Evolutionary conservation across 2,888 invertebrate species (phyloP), one percentile per base, ranked within the genome.

Genomic region (Melanophora roralis): DNA sequence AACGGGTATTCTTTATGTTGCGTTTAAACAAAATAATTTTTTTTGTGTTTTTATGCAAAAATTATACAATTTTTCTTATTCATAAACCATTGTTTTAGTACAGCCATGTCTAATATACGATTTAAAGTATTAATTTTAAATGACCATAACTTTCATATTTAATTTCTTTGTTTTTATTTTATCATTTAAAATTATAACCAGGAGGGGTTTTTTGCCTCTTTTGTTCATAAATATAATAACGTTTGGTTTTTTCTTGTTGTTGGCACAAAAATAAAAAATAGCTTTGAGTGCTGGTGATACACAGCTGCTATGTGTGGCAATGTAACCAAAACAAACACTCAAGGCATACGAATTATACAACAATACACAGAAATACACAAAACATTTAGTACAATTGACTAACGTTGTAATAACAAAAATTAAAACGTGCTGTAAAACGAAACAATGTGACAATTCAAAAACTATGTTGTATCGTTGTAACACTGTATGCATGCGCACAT

Each of bases 241-340:
- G 34, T 38, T 38, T 32, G n/a, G n/a, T 60, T 71, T 69, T 3
- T 9, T 51, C 16, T 74, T 19, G 27, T 43, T 43, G 49, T 40
- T 51, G 55, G 47, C 34, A 75, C 38, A 55, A 12, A 75, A 60
- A 62, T 62, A 62, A 27, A 75, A n/a, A 75, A 57, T 64, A 65
- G 69, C 78, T 59, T 79, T 74, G 65, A 74, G 74, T 43, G 5
- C 14, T 34, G 40, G 21, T 19, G 19, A 11, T 27, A 27, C 27
- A 27, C 3, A 27, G 3, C 4, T 3, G 3, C 4, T 27, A 6
- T 72, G 68, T 67, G 65, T 27, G 8, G 11, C 21, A 32, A 14
- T 64, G 45, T 53, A 57, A 71, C 65, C 69, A 38, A 65, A 71
- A 67, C 3, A 27, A 64, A 75, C 34, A 65, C 71, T 67, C 34